Evolutionary conservation across 2,797 vertebrate species (phyloP), one percentile per base, ranked within the genome.

Genomic region (Botia almorhae): DNA sequence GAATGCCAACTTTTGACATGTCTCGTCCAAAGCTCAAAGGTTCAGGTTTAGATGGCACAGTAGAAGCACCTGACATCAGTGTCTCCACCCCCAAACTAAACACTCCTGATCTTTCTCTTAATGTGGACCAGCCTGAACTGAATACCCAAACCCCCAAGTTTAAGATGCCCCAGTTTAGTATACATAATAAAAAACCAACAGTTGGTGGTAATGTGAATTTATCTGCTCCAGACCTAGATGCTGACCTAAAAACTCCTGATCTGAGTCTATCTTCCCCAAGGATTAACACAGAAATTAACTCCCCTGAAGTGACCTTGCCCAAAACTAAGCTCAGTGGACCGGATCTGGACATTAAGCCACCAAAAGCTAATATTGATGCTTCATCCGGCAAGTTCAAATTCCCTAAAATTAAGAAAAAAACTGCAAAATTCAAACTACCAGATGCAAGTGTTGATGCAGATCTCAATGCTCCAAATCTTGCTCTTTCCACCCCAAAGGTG

Each of bases 161-260:
- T 65, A 76, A 53, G 17, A 93, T 93, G 93, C 93, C 94, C 39
- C 16, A 82, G 0, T 92, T 86, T 7, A 16, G 10, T 43, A 13
- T 61, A 50, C 46, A 55, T 14, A 16, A 4, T 56, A 84, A 74
- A 63, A 84, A 81, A 58, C n/a, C 89, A 81, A 83, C 83, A 17
- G 12, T 81, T 80, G 78, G 86, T 1, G 48, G 79, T 77, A 81
- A 88, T 3, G 8, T 85, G 26, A 81, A 88, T 60, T 5, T 89
- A 39, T 86, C 88, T 23, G 75, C 85, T 51, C 81, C 85, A 2
- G 78, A 84, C 17, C 8, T 85, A 43, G 84, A 53, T 46, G 23
- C 82, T n/a, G 81, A 82, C 48, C 63, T 83, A 19, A 74, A 85
- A 69, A 39, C 11, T 23, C 76, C 76, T 36, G 39, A 83, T 76